Evolutionary conservation across 2,888 invertebrate species (phyloP), one percentile per base, ranked within the genome.

Genomic region (Crepidodera aurea): DNA sequence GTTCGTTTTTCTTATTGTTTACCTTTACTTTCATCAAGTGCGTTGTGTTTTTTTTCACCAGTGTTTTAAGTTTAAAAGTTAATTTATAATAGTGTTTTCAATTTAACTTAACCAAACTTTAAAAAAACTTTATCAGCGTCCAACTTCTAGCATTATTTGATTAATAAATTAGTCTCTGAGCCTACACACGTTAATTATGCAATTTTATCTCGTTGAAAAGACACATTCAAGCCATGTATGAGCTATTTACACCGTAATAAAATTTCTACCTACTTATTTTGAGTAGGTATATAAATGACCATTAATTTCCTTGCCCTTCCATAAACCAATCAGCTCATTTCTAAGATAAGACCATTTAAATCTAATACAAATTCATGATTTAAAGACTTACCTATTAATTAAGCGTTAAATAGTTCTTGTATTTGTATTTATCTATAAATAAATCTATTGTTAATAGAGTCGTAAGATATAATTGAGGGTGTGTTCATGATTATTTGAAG

Each of bases 141-240:
- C n/a, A n/a, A n/a, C n/a, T n/a, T n/a, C n/a, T n/a, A n/a, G n/a
- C n/a, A n/a, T n/a, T 13, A 32, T 54, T 48, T 34, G 59, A 56
- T 61, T 57, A 57, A 60, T 62, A 62, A 62, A 60, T 65, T 62
- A 51, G 39, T 56, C 29, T 19, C 51, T 39, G 54, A 46, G 60
- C 65, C 65, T 54, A 62, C 65, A 60, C 62, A 62, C 60, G 40
- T 57, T 65, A 46, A 65, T 65, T 65, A 65, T 65, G 60, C 40
- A 62, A 65, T 62, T 65, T 56, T 57, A 44, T 19, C 44, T 64
- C 12, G 48, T 46, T 48, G 34, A 60, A 53, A 53, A 25, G 32
- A 32, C 10, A 59, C 32, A 59, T 40, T 59, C 34, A 60, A 27
- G 34, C 56, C 48, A 48, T 56, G 18, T 29, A 56, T 48, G 37